Evolutionary conservation across 2,797 vertebrate species (phyloP).

Genomic region (Anguilla megastoma): DNA sequence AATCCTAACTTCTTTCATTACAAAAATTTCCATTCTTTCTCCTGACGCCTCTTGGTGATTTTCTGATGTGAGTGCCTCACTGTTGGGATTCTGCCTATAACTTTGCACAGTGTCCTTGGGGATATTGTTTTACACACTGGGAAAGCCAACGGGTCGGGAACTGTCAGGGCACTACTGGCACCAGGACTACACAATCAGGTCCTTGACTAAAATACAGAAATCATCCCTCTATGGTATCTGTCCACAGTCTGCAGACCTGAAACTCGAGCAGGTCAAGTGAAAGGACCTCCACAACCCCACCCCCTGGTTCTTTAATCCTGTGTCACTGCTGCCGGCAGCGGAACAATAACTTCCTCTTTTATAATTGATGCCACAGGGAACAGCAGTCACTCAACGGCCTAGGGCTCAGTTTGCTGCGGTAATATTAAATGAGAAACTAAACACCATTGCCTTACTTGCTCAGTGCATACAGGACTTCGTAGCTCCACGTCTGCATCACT

Average conservation of each 20-base stretch:
- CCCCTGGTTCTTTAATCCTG: constrained; percentile 62
- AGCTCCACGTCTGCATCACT: background rate
- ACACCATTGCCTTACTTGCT: constrained; percentile 42
- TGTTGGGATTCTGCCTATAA: constrained; percentile 58
- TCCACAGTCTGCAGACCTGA: constrained; percentile 68
- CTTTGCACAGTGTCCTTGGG: constrained; percentile 58
- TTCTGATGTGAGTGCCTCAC: constrained; percentile 57
- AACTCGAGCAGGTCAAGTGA: constrained; percentile 72
- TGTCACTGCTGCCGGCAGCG: constrained; percentile 65
- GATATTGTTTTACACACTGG: constrained; percentile 66
- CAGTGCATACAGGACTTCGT: constrained; percentile 6
- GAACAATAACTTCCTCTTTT: constrained; percentile 84
- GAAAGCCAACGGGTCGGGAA: constrained; percentile 56
- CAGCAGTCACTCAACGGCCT: constrained; percentile 72
- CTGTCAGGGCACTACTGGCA: constrained; percentile 67
- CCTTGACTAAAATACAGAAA: constrained; percentile 66
- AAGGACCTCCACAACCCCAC: constrained; percentile 63
- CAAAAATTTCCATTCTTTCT: constrained; percentile 47
- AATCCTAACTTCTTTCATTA: background rate
- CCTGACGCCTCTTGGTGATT: constrained; percentile 56
- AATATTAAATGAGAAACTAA: constrained; percentile 80
- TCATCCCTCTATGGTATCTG: constrained; percentile 63
- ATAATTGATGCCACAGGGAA: constrained; percentile 79
- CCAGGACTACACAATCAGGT: constrained; percentile 68
- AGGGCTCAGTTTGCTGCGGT: constrained; percentile 72